Conservation (phyloP, 2,113 vertebrate genomes). For the Malurus alboscapulatus region DNA sequence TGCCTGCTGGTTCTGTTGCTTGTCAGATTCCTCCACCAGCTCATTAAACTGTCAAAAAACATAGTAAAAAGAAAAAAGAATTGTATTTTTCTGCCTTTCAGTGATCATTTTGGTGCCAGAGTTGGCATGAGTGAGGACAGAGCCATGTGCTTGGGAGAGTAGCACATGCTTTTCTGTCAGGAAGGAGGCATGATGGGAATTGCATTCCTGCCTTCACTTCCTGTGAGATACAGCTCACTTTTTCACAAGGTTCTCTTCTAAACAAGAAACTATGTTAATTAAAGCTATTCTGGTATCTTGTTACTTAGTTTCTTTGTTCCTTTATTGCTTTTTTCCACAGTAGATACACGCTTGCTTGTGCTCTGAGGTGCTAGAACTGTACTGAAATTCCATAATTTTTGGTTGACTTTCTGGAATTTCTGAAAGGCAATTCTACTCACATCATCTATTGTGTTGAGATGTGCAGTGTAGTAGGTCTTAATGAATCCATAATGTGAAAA, state of each 20-base stretch:
- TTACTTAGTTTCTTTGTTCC: conserved; percentile 5
- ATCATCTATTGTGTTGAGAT: rapidly evolving
- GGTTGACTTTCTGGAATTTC: background rate
- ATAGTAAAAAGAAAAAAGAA: background rate
- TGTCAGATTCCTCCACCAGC: background rate
- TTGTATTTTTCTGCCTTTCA: background rate
- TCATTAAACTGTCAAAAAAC: background rate
- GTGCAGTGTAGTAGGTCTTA: background rate
- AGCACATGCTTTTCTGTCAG: background rate
- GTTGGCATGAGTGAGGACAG: background rate
- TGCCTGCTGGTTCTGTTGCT: background rate
- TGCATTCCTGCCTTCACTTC: background rate
- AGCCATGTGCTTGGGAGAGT: background rate
- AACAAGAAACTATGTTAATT: background rate
- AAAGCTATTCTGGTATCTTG: background rate
- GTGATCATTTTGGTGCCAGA: background rate
- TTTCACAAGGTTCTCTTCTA: background rate
- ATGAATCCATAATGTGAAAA: background rate
- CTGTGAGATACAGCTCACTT: background rate
- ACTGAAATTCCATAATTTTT: background rate
- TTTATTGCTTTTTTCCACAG: background rate
- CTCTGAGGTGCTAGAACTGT: background rate
- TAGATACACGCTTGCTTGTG: background rate
- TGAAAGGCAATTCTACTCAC: rapidly evolving
- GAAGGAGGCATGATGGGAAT: background rate